A percentile compares a stretch with the other conserved stretches of the same genome.
Conservation (phyloP, 1,140 invertebrate species). For the Pantala flavescens region DNA sequence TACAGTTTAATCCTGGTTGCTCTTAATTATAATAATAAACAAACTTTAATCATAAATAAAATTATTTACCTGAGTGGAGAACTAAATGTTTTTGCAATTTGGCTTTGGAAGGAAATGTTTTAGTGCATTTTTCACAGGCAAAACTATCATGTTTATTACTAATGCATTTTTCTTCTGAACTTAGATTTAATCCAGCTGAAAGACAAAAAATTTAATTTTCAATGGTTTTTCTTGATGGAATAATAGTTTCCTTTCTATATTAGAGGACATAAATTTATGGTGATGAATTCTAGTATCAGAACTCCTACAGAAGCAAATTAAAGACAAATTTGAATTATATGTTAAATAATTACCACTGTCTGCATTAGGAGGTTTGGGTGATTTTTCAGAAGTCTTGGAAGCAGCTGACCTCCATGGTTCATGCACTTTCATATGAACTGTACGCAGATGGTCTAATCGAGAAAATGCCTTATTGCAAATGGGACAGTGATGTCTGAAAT, state of each 20-base stretch:
- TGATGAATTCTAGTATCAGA: too few relatives aligned
- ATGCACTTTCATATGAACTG: conserved; percentile 7
- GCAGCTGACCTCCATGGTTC: not conserved
- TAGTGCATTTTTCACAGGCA: conserved; percentile 6
- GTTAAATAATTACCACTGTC: too few relatives aligned
- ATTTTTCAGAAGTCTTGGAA: not conserved
- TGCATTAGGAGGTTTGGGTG: too few relatives aligned
- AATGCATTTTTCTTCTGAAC: not conserved
- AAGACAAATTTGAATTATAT: too few relatives aligned
- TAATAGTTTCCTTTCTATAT: too few relatives aligned
- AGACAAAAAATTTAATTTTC: too few relatives aligned
- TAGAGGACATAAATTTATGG: too few relatives aligned
- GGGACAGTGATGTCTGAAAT: conserved; percentile 13
- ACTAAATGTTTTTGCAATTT: conserved; percentile 14
- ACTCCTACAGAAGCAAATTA: too few relatives aligned
- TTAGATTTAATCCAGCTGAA: too few relatives aligned
- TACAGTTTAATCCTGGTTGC: not conserved
- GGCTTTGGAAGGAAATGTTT: conserved; percentile 12
- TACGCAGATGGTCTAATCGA: conserved; percentile 12
- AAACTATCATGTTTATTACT: not conserved
- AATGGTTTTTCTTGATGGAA: too few relatives aligned
- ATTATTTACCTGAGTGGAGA: conserved; percentile 13
- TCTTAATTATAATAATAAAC: not conserved
- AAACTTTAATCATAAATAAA: not conserved
- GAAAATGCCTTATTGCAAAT: conserved; percentile 16